phyloP scores from a whole-genome alignment of 2,797 vertebrate genomes.

The Anguilla pacifica region DNA sequence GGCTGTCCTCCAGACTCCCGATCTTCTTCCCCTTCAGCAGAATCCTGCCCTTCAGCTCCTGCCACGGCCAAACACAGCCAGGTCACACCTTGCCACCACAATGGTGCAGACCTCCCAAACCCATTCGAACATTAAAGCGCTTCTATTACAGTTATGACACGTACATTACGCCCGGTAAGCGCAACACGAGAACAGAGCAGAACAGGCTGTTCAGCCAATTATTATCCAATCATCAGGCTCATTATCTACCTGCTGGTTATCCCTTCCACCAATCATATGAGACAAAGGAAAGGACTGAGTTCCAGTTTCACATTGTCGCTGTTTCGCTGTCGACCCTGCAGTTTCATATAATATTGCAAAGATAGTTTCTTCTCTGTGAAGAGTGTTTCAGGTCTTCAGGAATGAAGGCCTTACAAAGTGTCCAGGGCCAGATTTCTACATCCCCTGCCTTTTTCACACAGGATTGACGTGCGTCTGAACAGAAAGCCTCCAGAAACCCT shows the following conservation, averaged over 20 bases:
- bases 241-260: not conserved
- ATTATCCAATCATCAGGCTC: not conserved
- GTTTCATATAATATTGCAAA: not conserved
- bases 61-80: not conserved
- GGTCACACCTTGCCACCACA: no score
- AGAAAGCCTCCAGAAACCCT: not conserved
- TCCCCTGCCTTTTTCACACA: not conserved
- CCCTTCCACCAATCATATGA: not conserved
- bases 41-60: conserved; percentile 88
- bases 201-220: not conserved
- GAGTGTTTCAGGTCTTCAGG: not conserved
- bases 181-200: not conserved
- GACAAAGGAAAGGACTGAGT: not conserved
- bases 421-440: not conserved
- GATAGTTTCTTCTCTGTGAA: not conserved
- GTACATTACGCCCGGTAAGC: no score
- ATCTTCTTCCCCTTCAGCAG: conserved; percentile 92
- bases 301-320: not conserved
- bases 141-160: no score
- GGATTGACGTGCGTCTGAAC: not conserved
- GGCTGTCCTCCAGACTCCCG: conserved; percentile 71
- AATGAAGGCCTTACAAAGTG: not conserved
- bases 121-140: no score
- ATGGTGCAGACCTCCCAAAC: no score
- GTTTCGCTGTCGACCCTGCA: not conserved